A percentile compares a stretch with the other conserved stretches of the same genome.
Conservation (phyloP, 2,797 vertebrate genomes). For the Liasis olivaceus region DNA sequence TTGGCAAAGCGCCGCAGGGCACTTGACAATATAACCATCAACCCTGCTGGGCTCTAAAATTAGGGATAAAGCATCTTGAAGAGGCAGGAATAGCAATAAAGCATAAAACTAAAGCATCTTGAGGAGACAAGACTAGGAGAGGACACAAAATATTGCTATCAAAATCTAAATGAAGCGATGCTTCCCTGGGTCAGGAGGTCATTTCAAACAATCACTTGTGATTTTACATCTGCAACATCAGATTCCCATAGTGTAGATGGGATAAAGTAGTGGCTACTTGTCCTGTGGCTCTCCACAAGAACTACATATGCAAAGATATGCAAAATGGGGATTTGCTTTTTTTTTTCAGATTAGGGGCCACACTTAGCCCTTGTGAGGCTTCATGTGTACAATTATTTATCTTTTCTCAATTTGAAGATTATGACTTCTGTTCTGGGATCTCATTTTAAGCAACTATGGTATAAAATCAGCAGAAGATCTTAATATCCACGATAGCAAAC, state of each 20-base stretch:
- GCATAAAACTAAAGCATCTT: not conserved
- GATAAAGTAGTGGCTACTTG: not conserved
- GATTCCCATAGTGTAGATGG: not conserved
- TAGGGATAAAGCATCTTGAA: not conserved
- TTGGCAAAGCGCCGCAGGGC: not conserved
- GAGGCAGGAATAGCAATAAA: not conserved
- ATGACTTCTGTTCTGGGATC: not conserved
- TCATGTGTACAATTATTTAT: not conserved
- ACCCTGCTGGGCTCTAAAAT: conserved; percentile 16
- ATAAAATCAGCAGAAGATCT: not conserved
- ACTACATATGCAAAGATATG: not conserved
- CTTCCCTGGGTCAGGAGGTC: not conserved
- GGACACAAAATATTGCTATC: not conserved
- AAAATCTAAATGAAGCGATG: not conserved
- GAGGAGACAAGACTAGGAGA: not conserved
- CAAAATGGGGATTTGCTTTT: not conserved
- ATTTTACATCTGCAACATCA: not conserved
- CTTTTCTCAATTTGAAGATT: not conserved
- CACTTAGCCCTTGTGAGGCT: not conserved
- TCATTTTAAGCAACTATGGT: not conserved
- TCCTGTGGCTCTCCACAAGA: not conserved
- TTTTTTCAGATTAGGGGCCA: not conserved
- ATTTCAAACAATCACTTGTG: not conserved
- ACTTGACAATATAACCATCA: conserved; percentile 3
- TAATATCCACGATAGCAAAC: not conserved